Conservation (phyloP, 2,888 invertebrate species). For the Plusia festucae region DNA sequence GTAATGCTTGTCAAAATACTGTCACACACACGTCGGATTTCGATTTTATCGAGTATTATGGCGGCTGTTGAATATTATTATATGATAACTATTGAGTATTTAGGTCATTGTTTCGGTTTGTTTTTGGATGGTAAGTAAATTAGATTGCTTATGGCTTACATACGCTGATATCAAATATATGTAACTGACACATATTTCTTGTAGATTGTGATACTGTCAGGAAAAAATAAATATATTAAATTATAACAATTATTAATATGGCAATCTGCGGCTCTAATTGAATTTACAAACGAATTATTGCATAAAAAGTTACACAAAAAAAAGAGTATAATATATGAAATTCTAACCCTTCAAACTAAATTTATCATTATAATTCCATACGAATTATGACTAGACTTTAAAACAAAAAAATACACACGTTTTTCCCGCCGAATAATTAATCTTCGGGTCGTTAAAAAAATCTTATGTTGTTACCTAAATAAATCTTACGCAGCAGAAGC, state of each 20-base stretch:
- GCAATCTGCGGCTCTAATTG: no score
- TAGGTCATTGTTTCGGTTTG: constrained; percentile 26
- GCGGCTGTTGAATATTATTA: constrained; percentile 46
- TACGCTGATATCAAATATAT: neutral
- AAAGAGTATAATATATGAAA: neutral
- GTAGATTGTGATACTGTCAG: no score
- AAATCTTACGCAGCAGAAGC: constrained; percentile 41
- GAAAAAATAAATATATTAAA: no score
- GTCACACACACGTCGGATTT: constrained; percentile 57
- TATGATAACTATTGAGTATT: constrained; percentile 39
- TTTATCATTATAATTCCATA: neutral
- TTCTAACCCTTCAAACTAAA: neutral
- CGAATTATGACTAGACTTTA: neutral
- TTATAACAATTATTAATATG: no score
- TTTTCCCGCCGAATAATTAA: neutral
- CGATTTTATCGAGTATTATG: constrained; percentile 51
- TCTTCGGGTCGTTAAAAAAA: neutral
- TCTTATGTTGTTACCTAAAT: constrained; percentile 23
- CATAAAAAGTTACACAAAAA: neutral
- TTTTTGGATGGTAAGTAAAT: constrained; percentile 20
- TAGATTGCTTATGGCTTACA: constrained; percentile 12
- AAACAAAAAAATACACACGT: neutral
- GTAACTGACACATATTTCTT: no score
- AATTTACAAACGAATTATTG: no score
- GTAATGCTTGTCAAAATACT: constrained; percentile 57